Conservation (phyloP, 2,797 vertebrate genomes). For the Enteromius thamalakanensis region DNA sequence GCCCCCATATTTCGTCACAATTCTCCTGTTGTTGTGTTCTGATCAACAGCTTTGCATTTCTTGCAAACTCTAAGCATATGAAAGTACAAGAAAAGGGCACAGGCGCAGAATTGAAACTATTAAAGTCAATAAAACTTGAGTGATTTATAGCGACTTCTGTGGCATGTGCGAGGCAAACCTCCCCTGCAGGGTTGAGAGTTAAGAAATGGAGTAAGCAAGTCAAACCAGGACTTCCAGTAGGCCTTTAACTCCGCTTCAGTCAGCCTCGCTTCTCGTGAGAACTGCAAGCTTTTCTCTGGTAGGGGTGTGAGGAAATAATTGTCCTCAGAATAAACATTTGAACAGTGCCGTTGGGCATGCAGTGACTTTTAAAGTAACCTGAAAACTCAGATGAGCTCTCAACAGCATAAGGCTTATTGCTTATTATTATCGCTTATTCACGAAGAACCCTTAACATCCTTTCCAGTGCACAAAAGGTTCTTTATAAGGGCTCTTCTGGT, state of each 20-base stretch:
- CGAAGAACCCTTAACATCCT: not conserved
- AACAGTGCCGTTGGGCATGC: constrained; percentile 46
- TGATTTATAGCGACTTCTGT: constrained; percentile 59
- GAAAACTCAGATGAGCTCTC: constrained; percentile 3
- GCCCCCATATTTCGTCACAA: not conserved
- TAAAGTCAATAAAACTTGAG: constrained; percentile 48
- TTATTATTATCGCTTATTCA: no score
- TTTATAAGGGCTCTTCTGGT: not conserved
- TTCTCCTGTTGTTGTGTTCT: not conserved
- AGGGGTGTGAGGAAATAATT: constrained; percentile 48
- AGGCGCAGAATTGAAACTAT: constrained; percentile 52
- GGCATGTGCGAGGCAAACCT: constrained; percentile 55
- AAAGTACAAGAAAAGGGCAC: constrained; percentile 32
- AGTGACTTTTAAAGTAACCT: constrained; percentile 37
- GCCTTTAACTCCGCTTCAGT: constrained; percentile 46
- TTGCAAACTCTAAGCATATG: constrained; percentile 29
- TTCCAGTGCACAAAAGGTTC: not conserved
- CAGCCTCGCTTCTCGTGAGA: constrained; percentile 57
- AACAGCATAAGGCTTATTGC: not conserved
- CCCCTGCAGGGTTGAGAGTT: constrained; percentile 58
- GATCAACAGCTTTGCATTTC: constrained; percentile 30
- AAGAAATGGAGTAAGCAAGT: constrained; percentile 59
- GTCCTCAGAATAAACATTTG: constrained; percentile 34
- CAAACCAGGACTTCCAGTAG: constrained; percentile 63
- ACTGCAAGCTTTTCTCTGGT: constrained; percentile 24